Base-by-base conservation (phyloP, 2,797 vertebrate species). In the Dendrocincla fuliginosa region DNA sequence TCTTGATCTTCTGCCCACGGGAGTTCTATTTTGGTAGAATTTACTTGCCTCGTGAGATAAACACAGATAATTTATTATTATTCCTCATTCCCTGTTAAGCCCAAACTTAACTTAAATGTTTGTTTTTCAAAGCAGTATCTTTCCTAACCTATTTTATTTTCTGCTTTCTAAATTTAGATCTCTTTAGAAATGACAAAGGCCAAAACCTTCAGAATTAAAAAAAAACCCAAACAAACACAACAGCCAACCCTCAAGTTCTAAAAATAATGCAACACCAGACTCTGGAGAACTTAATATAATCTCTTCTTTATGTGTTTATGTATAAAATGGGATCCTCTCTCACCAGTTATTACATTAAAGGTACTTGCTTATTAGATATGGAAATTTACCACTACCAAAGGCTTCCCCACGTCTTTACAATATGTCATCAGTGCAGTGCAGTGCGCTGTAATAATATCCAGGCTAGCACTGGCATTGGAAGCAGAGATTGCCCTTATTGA, bases 41-140 rank as follows among this genome's bases (percentile, higher is more conserved):
- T 53, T 87, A 52, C 52, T 87, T 92, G 24, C 83, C 73, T 88
- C 76, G 85, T 91, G 69, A 93, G 89, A 92, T 84, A 88, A 96
- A 84, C 55, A 87, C 24, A 93, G 42, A 75, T 77, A 74, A 64
- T 91, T 92, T 84, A 89, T 91, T 95, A 70, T 53, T 84, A 91
- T 67, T 86, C 6, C 17, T 56, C 2, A 0, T 92, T 93, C 65
- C 73, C 41, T 73, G 44, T 70, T 78, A 89, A 91, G 79, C 32
- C 42, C 50, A 88, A 91, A 83, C 12, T 94, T 67, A 60, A 81
- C 25, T 23, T 50, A 88, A 82, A 46, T 63, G 65, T 44, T 84
- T 82, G 6, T 91, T 94, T 95, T 89, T 69, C 64, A 60, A 89
- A 86, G 55, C n/a, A 41, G 8, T 68, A 42, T 94, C 71, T 92